Evolutionary conservation across 1,140 invertebrate species (phyloP), one percentile per base, ranked within the genome.

Genomic region (Hycleus cichorii): DNA sequence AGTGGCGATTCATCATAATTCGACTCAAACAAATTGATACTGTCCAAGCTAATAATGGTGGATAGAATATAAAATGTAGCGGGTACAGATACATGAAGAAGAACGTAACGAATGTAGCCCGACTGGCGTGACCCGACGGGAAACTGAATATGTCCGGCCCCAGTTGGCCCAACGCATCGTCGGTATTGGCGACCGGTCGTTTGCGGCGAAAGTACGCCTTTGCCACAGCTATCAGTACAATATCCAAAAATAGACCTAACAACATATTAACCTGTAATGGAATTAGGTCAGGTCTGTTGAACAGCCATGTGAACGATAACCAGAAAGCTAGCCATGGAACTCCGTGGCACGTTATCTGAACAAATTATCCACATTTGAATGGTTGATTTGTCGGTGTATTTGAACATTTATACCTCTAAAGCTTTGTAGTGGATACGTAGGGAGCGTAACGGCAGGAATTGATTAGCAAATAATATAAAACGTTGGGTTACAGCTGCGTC

Each of bases 121-220:
- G 76, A n/a, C 92, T 93, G 2, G 91, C 83, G 76, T 99, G 96
- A 0, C 96, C 96, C 0, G 95, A 97, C 26, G 95, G 96, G 74
- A 98, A 98, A 39, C 93, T 94, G 71, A 87, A 97, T 66, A 94
- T 89, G 74, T 98, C 95, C 0, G 93, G 74, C 69, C 80, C 72
- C 24, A 84, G 73, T 50, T 80, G 65, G 11, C 73, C 76, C 12
- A 81, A 66, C 7, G 78, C 69, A 71, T 84, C 82, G 60, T 91
- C 86, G 43, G 72, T 68, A 69, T 90, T 88, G 12, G 80, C 75
- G 1, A 77, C 60, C 10, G 94, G 95, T 44, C 95, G 76, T 69
- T 84, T 77, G 66, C 95, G 76, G 60, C 90, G 77, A 10, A 88
- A 81, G 44, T 84, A 72, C 4, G 93, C 85, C 78, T 98, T 98